Percentiles rank a stretch among this genome's conserved stretches.
These are phyloP conservation scores for Penaeus indicus DNA, from an alignment of 1,140 invertebrate species.

Conservation along the genomic window DNA sequence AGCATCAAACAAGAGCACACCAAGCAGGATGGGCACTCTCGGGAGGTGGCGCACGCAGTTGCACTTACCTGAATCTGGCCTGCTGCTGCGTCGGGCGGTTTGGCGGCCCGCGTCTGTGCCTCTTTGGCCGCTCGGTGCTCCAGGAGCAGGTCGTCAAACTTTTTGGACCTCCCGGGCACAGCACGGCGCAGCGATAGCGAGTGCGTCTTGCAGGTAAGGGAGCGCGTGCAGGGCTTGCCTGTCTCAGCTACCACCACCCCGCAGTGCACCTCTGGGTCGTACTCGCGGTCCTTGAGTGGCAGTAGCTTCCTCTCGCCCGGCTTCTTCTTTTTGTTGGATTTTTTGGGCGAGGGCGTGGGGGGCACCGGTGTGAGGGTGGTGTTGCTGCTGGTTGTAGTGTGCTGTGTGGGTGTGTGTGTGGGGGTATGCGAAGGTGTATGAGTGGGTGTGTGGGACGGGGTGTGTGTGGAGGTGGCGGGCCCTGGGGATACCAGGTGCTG, in stretches of 20 bases:
- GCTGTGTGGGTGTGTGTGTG: conserved; percentile 56
- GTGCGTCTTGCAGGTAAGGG: conserved; percentile 87
- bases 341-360: conserved; percentile 64
- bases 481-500: conserved; percentile 50
- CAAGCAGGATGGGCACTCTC: not conserved
- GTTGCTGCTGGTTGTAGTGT: conserved; percentile 52
- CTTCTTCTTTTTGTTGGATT: conserved; percentile 68
- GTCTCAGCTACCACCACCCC: conserved; percentile 80
- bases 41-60: too few relatives aligned
- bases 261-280: conserved; percentile 86
- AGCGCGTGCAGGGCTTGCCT: conserved; percentile 82
- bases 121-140: conserved; percentile 81
- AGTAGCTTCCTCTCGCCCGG: conserved; percentile 68
- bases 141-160: conserved; percentile 83
- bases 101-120: conserved; percentile 67
- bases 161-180: conserved; percentile 81
- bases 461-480: conserved; percentile 28
- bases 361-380: conserved; percentile 42
- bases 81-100: conserved; percentile 56
- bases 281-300: conserved; percentile 80
- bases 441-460: conserved; percentile 49
- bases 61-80: conserved; percentile 56
- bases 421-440: conserved; percentile 51
- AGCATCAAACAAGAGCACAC: conserved; percentile 42
- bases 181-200: conserved; percentile 80